These are phyloP conservation scores for Eupsittula cactorum DNA, from an alignment of 2,113 vertebrate species.

Conservation along the genomic window DNA sequence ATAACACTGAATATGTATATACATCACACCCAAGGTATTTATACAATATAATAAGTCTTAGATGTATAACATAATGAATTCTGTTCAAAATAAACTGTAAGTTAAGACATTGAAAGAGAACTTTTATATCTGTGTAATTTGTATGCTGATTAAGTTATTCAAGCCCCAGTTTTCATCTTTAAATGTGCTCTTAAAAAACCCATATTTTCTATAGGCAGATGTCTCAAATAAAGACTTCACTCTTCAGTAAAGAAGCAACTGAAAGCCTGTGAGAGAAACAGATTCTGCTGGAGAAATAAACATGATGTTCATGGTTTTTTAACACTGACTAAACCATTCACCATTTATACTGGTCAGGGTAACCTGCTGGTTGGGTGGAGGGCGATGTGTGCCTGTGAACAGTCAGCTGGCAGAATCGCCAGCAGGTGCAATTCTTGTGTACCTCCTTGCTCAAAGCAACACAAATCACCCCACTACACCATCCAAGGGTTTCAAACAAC, in stretches of 20 bases:
- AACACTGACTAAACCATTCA: background rate
- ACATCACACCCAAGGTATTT: conserved; percentile 50
- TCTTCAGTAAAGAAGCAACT: conserved; percentile 57
- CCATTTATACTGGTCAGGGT: background rate
- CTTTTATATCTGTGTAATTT: conserved; percentile 52
- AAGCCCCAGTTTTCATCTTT: conserved; percentile 48
- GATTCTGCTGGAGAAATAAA: conserved; percentile 75
- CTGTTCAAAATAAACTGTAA: conserved; percentile 53
- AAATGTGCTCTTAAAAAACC: conserved; percentile 33
- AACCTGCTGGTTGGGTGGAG: background rate
- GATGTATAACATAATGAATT: conserved; percentile 36
- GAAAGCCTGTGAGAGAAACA: conserved; percentile 62
- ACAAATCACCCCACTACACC: fast-evolving
- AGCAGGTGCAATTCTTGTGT: fast-evolving
- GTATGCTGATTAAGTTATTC: conserved; percentile 60
- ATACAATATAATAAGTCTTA: conserved; percentile 31
- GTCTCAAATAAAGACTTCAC: conserved; percentile 66
- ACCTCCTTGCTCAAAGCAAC: background rate
- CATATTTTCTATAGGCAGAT: conserved; percentile 27
- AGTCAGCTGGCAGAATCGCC: background rate
- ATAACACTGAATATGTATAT: conserved; percentile 67
- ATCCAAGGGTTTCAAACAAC: background rate
- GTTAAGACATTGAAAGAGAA: conserved; percentile 33
- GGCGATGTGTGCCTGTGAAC: background rate
- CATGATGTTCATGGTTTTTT: background rate